These are phyloP conservation scores for Bursaphelenchus mucronatus DNA, from an alignment of 1,140 invertebrate genomes.

Conservation along the genomic window DNA sequence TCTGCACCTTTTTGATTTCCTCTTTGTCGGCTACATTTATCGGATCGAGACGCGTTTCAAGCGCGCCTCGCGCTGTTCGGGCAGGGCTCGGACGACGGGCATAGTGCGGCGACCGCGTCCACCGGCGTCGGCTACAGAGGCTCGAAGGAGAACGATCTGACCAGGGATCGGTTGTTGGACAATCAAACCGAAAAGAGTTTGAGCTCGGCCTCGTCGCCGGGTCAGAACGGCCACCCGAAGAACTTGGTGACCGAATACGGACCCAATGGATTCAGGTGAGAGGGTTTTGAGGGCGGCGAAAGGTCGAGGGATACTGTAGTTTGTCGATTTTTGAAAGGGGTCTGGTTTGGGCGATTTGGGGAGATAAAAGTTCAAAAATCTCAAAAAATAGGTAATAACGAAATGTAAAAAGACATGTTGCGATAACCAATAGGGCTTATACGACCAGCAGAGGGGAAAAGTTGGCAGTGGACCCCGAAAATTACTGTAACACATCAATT, in stretches of 20 bases:
- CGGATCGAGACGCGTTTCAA: constrained; percentile 2
- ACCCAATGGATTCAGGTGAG: neutral
- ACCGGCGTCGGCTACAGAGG: constrained; percentile 16
- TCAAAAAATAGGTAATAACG: too few species aligned
- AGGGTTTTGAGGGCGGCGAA: neutral
- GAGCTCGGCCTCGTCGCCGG: neutral
- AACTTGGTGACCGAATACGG: neutral
- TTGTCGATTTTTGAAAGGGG: neutral
- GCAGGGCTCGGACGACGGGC: neutral
- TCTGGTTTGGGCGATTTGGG: too few species aligned
- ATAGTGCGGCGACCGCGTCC: constrained; percentile 12
- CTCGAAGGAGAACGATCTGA: neutral
- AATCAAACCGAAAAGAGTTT: neutral
- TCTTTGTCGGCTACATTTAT: constrained; percentile 15
- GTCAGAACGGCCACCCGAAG: neutral
- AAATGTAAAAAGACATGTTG: too few species aligned
- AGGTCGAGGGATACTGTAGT: neutral
- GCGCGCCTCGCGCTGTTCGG: neutral
- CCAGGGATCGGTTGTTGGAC: constrained; percentile 1
- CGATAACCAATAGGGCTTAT: too few species aligned
- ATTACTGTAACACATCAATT: too few species aligned
- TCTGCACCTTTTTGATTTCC: constrained; percentile 5
- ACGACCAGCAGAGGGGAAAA: too few species aligned
- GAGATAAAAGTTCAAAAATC: too few species aligned
- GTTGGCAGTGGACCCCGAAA: too few species aligned